phyloP scores from a whole-genome alignment of 2,113 vertebrate genomes.

The Rhadina sibilatrix region DNA sequence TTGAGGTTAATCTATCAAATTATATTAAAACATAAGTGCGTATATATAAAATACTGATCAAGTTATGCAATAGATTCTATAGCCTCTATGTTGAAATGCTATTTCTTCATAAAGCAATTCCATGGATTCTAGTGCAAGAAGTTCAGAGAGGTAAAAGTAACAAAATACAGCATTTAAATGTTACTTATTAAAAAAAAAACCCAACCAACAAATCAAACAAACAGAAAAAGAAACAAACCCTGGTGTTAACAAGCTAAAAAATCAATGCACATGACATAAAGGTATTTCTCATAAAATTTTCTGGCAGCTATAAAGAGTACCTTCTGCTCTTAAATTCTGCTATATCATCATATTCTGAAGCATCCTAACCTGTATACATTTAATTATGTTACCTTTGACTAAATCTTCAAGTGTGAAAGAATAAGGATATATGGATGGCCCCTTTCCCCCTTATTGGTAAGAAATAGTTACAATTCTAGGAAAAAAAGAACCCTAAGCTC shows the following conservation, averaged over 20 bases:
- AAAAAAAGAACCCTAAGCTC: background rate
- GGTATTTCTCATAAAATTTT: background rate
- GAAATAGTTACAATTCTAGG: background rate
- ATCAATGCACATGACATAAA: background rate
- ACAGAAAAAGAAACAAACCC: background rate
- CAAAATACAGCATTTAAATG: background rate
- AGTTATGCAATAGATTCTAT: background rate
- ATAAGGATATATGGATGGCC: background rate
- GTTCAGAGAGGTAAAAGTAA: background rate
- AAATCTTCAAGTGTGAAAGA: background rate
- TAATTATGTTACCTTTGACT: background rate
- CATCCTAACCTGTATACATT: background rate
- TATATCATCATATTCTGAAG: background rate
- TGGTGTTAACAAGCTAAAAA: background rate
- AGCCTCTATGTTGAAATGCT: background rate
- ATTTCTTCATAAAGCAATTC: background rate
- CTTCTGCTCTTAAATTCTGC: background rate
- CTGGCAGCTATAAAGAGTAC: background rate
- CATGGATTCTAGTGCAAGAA: background rate
- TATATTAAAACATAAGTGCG: background rate
- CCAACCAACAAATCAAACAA: background rate
- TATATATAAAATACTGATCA: background rate
- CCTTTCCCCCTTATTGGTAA: background rate
- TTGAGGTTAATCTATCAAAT: background rate
- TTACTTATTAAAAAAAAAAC: background rate